Base-by-base conservation (phyloP, 2,113 vertebrate genomes). In the Ibidorhyncha struthersii region DNA sequence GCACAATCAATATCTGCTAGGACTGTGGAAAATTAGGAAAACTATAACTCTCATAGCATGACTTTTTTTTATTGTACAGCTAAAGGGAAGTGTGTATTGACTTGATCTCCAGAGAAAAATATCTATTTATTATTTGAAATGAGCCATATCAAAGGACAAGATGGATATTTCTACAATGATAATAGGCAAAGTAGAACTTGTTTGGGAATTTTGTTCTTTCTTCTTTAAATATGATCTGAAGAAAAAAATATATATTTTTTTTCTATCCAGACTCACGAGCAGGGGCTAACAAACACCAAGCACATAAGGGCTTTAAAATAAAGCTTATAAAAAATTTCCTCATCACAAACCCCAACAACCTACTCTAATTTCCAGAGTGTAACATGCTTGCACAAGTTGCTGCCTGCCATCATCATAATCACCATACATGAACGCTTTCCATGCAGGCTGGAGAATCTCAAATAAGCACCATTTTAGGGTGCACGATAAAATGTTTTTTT, bases 111-210 rank as follows among this genome's bases (percentile, higher is more conserved):
- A 86, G 85, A 34, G 55, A 86, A 92, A 95, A 92, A 4, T 15
- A 59, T 63, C 76, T 86, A 83, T 93, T 86, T 88, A 88, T 91
- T 95, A 58, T 71, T 74, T 86, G 63, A 92, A 93, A 95, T 92
- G 80, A 96, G n/a, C 76, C 82, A 40, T 92, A 84, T 86, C 67
- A 83, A 71, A 81, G 67, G 20, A 88, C 30, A 92, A 88, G 65
- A 63, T 92, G 27, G 38, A 55, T 81, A 92, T 89, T 95, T 72
- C 66, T 81, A 29, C 41, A 45, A 14, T 49, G 62, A 70, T 49
- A 77, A 53, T 36, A 83, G 15, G 3, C 41, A 67, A 85, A 85
- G 43, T 55, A 73, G 27, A 79, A 89, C 6, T 66, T 66, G 4
- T 47, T 52, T 47, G 47, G 79, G 41, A 84, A 40, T 55, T 81